Percentiles rank a stretch among this genome's conserved stretches.
Conservation (phyloP, 2,113 vertebrate genomes). For the Nesogale talazaci region DNA sequence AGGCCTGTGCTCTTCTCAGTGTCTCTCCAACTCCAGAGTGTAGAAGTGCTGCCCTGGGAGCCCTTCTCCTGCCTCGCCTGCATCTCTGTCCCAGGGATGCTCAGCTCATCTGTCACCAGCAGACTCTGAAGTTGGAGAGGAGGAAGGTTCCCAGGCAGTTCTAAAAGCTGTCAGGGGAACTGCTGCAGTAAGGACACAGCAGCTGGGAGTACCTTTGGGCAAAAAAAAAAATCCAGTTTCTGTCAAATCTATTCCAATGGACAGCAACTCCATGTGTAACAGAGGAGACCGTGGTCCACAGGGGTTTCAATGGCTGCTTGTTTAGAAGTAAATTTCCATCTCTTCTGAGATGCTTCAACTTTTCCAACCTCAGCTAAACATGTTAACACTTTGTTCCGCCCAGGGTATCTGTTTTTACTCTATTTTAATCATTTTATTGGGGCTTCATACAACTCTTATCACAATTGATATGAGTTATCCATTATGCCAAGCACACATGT, state of each 20-base stretch:
- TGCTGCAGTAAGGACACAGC: not conserved
- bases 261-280: not conserved
- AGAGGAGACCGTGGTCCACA: not conserved
- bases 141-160: not conserved
- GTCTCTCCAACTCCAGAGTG: not conserved
- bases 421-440: too few relatives aligned
- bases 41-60: too few relatives aligned
- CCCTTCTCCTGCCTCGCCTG: not conserved
- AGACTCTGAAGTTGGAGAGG: not conserved
- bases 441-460: too few relatives aligned
- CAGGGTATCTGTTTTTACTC: too few relatives aligned
- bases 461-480: too few relatives aligned
- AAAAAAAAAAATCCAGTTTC: not conserved
- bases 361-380: not conserved
- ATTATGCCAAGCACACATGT: too few relatives aligned
- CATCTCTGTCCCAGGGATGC: not conserved
- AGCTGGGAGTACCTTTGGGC: not conserved
- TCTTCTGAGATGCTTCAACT: not conserved
- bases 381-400: not conserved
- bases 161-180: not conserved
- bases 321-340: not conserved
- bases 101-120: not conserved
- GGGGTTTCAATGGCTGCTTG: not conserved
- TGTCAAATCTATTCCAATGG: not conserved
- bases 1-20: not conserved